These are phyloP conservation scores for Hypsibius dujardini DNA, from an alignment of 1,140 invertebrate species.

Conservation along the genomic window DNA sequence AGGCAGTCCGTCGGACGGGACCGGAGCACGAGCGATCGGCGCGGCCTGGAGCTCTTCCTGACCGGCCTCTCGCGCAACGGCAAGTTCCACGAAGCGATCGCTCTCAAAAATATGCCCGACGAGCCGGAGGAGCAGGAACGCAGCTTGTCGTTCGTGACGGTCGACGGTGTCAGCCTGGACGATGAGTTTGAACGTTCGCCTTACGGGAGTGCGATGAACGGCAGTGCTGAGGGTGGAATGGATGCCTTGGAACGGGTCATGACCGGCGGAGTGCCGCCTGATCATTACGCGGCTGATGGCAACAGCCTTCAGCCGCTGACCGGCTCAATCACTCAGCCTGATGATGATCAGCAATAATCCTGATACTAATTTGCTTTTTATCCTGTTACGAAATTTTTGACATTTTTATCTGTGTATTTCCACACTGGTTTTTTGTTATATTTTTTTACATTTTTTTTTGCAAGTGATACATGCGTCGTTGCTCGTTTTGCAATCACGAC, in stretches of 20 bases:
- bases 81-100: constrained; percentile 11
- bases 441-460: too few species aligned
- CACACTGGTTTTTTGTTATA: too few species aligned
- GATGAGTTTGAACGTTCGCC: background rate
- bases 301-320: too few species aligned
- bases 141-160: background rate
- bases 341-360: too few species aligned
- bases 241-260: background rate
- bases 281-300: too few species aligned
- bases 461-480: too few species aligned
- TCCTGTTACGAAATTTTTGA: too few species aligned
- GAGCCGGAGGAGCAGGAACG: background rate
- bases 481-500: too few species aligned
- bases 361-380: too few species aligned
- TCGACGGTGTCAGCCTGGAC: background rate
- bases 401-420: too few species aligned
- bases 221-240: background rate
- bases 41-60: background rate
- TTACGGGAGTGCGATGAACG: background rate
- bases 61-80: background rate
- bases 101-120: background rate
- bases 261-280: too few species aligned
- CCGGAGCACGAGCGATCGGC: background rate
- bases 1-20: background rate
- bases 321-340: too few species aligned